These are phyloP conservation scores for Pharmacophagus antenor DNA, from an alignment of 2,888 invertebrate species.

Conservation along the genomic window DNA sequence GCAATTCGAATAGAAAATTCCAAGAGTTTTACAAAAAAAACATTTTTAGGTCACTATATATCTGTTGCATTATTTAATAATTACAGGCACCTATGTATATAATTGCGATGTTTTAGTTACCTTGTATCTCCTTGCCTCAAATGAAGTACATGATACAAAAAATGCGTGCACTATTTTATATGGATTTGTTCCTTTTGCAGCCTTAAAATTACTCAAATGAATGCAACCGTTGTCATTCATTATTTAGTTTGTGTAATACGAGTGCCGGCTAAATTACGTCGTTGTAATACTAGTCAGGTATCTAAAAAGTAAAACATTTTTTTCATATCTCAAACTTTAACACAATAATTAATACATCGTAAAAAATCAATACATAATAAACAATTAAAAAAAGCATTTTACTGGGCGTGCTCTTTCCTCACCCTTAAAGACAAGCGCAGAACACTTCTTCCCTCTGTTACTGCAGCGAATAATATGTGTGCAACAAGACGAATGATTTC, in stretches of 20 bases:
- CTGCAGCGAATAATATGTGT: conserved; percentile 24
- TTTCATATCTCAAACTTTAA: conserved; percentile 30
- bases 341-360: conserved; percentile 13
- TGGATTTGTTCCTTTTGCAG: conserved; percentile 86
- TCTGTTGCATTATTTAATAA: conserved; percentile 39
- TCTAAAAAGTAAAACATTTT: conserved; percentile 37
- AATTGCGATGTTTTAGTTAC: conserved; percentile 62
- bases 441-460: conserved; percentile 19
- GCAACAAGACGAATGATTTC: conserved; percentile 18
- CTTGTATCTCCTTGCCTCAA: conserved; percentile 91
- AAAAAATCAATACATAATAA: conserved; percentile 6
- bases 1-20: neutral
- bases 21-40: neutral
- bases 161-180: conserved; percentile 91
- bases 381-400: conserved; percentile 24
- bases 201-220: conserved; percentile 90
- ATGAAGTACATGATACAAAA: conserved; percentile 91
- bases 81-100: conserved; percentile 37
- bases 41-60: conserved; percentile 24
- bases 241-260: conserved; percentile 48
- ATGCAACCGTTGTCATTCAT: conserved; percentile 88
- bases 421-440: conserved; percentile 25
- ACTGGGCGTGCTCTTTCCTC: conserved; percentile 30
- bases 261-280: conserved; percentile 34
- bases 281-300: conserved; percentile 30